Conservation (phyloP, 1,140 invertebrate species). For the Delia radicum region DNA sequence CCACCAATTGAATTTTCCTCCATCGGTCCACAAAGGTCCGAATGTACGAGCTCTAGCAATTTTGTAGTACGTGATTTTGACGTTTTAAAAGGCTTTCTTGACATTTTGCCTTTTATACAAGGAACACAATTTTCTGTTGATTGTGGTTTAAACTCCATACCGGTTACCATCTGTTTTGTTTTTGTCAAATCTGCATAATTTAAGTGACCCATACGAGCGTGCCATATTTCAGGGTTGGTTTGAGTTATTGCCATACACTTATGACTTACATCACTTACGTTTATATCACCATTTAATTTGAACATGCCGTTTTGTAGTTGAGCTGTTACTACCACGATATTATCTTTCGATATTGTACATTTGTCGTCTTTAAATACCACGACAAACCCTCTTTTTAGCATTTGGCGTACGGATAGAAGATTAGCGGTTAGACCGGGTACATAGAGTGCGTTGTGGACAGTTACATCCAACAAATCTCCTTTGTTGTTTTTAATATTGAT, state of each 20-base stretch:
- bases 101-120: background rate
- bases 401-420: background rate
- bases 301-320: background rate
- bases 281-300: background rate
- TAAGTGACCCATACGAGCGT: too few species aligned
- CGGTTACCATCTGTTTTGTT: background rate
- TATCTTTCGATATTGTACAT: background rate
- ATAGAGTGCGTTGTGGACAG: background rate
- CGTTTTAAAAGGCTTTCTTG: background rate
- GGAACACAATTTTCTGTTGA: background rate
- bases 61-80: background rate
- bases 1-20: slow-evolving; percentile 37
- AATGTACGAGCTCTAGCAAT: slow-evolving; percentile 3
- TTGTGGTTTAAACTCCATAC: background rate
- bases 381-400: background rate
- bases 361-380: background rate
- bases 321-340: background rate
- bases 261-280: too few species aligned
- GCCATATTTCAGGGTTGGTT: background rate
- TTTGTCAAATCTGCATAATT: background rate
- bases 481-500: background rate
- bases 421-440: background rate
- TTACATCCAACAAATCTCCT: background rate
- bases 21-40: slow-evolving; percentile 11
- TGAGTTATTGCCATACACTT: background rate